Conservation (phyloP, 2,888 invertebrate species). For the Busseola fusca region DNA sequence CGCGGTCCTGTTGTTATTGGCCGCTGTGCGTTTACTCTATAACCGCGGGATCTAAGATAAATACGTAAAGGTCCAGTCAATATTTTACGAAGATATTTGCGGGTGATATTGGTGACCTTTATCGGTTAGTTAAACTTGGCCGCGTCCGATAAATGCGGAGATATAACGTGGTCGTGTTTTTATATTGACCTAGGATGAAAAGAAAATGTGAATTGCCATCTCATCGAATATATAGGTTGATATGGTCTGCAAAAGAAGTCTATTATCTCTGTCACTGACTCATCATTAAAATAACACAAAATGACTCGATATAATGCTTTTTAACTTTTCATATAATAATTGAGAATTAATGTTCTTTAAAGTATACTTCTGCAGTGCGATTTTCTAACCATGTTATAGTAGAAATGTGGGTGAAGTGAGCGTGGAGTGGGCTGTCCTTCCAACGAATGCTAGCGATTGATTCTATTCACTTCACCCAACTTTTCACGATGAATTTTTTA, state of each 20-base stretch:
- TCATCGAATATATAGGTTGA: neutral
- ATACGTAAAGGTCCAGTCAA: constrained; percentile 60
- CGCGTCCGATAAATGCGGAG: constrained; percentile 29
- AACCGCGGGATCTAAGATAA: constrained; percentile 52
- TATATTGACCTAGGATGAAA: constrained; percentile 54
- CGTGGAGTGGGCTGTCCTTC: no score
- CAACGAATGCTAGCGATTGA: no score
- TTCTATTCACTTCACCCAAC: no score
- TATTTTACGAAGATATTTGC: constrained; percentile 53
- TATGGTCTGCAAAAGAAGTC: neutral
- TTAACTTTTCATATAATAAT: neutral
- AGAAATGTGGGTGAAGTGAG: no score
- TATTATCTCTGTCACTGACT: neutral
- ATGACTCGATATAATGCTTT: neutral
- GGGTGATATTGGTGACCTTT: constrained; percentile 53
- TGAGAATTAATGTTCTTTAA: neutral
- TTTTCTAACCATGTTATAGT: no score
- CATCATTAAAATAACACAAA: neutral
- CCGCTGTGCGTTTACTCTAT: constrained; percentile 52
- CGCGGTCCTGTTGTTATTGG: constrained; percentile 65
- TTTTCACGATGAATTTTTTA: no score
- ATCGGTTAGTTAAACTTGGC: constrained; percentile 39
- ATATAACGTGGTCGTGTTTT: constrained; percentile 37
- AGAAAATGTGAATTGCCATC: constrained; percentile 30
- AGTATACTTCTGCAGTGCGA: neutral